These are phyloP conservation scores for Drosophila gunungcola DNA, from an alignment of 1,140 invertebrate genomes.

Conservation along the genomic window DNA sequence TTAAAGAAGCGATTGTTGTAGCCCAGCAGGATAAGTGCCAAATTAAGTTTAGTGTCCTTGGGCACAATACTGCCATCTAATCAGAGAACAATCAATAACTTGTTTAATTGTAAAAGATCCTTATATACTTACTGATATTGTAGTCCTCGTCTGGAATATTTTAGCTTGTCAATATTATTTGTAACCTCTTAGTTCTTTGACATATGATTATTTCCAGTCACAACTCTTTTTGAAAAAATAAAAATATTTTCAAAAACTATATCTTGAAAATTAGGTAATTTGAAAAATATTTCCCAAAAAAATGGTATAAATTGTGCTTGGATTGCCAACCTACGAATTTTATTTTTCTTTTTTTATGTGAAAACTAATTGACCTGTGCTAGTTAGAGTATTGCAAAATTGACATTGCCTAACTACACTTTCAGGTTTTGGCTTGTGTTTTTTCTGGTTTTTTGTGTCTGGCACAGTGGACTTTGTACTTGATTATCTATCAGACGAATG, in stretches of 20 bases:
- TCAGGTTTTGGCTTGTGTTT: constrained; percentile 8
- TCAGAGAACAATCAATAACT: not conserved
- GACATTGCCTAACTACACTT: not conserved
- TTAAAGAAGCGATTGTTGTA: constrained; percentile 86
- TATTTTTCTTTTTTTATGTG: not conserved
- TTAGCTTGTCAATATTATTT: too few relatives aligned
- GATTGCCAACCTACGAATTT: too few relatives aligned
- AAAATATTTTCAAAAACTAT: not conserved
- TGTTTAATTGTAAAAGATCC: too few relatives aligned
- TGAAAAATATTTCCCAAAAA: too few relatives aligned
- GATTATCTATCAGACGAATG: constrained; percentile 31
- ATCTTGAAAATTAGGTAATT: too few relatives aligned
- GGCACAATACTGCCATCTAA: constrained; percentile 67
- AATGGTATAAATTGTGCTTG: too few relatives aligned
- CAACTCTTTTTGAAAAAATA: too few relatives aligned
- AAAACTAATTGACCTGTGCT: not conserved
- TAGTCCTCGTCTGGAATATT: too few relatives aligned
- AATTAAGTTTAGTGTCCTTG: constrained; percentile 59
- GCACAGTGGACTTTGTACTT: constrained; percentile 43
- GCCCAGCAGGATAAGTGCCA: constrained; percentile 58
- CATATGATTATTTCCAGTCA: too few relatives aligned
- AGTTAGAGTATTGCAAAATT: constrained; percentile 5
- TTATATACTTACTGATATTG: constrained; percentile 56
- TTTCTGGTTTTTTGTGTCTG: constrained; percentile 16
- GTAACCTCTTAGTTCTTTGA: too few relatives aligned